Conservation (phyloP, 2,888 invertebrate genomes). For the Oscheius myriophilus region DNA sequence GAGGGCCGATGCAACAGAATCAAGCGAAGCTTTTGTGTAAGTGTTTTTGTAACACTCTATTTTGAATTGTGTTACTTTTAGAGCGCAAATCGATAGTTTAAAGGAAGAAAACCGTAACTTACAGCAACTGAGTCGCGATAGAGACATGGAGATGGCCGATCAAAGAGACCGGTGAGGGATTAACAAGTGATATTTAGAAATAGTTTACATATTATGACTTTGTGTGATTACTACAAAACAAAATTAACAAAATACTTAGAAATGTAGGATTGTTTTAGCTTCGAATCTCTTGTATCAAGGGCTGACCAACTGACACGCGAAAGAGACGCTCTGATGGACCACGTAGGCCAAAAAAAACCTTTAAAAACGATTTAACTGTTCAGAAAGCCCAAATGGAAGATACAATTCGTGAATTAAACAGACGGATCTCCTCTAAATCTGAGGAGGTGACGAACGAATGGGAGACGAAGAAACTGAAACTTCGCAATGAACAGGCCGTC, state of each 20-base stretch:
- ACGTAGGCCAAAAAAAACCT: conserved; percentile 40
- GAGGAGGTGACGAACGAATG: conserved; percentile 61
- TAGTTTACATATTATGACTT: no score
- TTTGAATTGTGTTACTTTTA: conserved; percentile 32
- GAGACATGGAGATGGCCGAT: conserved; percentile 67
- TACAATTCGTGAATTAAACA: conserved; percentile 63
- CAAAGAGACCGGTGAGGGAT: conserved; percentile 57
- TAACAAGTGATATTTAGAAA: not conserved
- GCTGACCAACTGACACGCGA: conserved; percentile 60
- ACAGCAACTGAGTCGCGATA: conserved; percentile 61
- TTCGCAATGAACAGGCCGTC: conserved; percentile 67
- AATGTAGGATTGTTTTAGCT: conserved; percentile 38
- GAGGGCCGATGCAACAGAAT: conserved; percentile 48
- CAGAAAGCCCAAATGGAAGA: conserved; percentile 64
- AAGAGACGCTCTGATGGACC: conserved; percentile 53
- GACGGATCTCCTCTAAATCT: conserved; percentile 54
- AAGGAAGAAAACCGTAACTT: conserved; percentile 66
- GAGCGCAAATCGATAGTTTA: conserved; percentile 67
- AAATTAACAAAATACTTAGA: no score
- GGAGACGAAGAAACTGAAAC: conserved; percentile 63
- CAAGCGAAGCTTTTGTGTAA: conserved; percentile 20
- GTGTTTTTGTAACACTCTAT: not conserved
- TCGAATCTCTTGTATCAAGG: conserved; percentile 56
- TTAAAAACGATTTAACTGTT: conserved; percentile 15
- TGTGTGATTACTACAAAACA: no score